phyloP scores from a whole-genome alignment of 2,797 vertebrate species.

The Manis crassicaudata region DNA sequence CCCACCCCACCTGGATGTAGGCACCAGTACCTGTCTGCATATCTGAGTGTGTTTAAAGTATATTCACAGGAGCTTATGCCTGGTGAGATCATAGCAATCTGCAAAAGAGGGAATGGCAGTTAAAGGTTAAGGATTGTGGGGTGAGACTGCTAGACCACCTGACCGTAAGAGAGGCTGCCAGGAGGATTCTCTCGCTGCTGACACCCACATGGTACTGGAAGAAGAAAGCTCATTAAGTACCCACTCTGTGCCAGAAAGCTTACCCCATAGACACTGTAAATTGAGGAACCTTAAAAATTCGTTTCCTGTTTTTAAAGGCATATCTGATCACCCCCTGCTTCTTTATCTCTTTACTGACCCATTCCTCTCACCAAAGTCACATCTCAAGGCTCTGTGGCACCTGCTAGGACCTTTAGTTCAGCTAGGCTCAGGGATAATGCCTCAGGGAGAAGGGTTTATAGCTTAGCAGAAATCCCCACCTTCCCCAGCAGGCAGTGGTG shows the following conservation, averaged over 20 bases:
- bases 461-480: background rate
- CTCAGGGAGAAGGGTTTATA: background rate
- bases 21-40: conserved; percentile 94
- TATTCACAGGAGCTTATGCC: conserved; percentile 97
- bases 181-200: background rate
- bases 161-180: background rate
- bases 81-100: conserved; percentile 99
- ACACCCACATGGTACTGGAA: background rate
- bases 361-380: background rate
- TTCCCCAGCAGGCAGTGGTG: background rate
- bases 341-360: background rate
- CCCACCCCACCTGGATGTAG: background rate
- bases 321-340: background rate
- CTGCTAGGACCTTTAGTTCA: background rate
- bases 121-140: background rate
- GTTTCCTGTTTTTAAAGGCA: background rate
- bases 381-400: background rate
- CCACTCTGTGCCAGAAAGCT: background rate
- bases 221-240: background rate
- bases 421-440: background rate
- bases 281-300: background rate
- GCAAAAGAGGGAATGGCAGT: conserved; percentile 61
- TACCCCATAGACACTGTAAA: background rate
- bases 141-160: background rate
- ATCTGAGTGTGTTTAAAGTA: conserved; percentile 97